These are phyloP conservation scores for Sebastiscus tertius DNA, from an alignment of 2,797 vertebrate genomes.

Conservation along the genomic window DNA sequence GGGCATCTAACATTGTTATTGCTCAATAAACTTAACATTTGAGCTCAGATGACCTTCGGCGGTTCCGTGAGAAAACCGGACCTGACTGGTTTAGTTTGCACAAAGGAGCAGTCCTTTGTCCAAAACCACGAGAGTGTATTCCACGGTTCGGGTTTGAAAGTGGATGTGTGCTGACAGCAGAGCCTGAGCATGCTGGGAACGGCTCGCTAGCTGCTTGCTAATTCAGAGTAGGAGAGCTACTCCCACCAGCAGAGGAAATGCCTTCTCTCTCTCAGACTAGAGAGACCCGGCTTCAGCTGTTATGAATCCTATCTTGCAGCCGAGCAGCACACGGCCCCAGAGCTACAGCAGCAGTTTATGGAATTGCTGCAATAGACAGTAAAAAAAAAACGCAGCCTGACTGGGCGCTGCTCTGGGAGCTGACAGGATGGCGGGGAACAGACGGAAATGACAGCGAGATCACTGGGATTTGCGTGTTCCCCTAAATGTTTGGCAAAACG, in stretches of 20 bases:
- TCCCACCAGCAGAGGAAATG: conserved; percentile 60
- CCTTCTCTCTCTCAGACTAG: conserved; percentile 48
- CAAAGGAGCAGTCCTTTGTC: conserved; percentile 35
- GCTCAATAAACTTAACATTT: conserved; percentile 62
- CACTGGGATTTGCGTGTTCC: background rate
- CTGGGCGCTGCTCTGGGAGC: background rate
- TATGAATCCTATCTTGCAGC: conserved; percentile 42
- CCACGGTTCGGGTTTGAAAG: conserved; percentile 22
- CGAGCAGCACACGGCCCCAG: conserved; percentile 17
- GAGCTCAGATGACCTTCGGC: conserved; percentile 48
- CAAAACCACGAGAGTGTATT: conserved; percentile 23
- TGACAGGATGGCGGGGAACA: conserved; percentile 26
- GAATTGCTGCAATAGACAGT: conserved; percentile 16
- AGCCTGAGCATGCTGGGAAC: conserved; percentile 24
- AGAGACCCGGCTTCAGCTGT: conserved; percentile 39
- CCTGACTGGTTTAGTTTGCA: conserved; percentile 27
- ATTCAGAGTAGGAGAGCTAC: conserved; percentile 52
- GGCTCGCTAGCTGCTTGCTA: conserved; percentile 52
- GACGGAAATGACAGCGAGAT: conserved; percentile 4
- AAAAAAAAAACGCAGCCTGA: conserved; percentile 10
- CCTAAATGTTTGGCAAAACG: background rate
- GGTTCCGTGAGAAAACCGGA: conserved; percentile 36
- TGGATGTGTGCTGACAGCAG: conserved; percentile 34
- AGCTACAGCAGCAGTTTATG: conserved; percentile 44
- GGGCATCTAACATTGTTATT: conserved; percentile 52